phyloP scores from a whole-genome alignment of 2,797 vertebrate species.

The Phalloptychus januarius region DNA sequence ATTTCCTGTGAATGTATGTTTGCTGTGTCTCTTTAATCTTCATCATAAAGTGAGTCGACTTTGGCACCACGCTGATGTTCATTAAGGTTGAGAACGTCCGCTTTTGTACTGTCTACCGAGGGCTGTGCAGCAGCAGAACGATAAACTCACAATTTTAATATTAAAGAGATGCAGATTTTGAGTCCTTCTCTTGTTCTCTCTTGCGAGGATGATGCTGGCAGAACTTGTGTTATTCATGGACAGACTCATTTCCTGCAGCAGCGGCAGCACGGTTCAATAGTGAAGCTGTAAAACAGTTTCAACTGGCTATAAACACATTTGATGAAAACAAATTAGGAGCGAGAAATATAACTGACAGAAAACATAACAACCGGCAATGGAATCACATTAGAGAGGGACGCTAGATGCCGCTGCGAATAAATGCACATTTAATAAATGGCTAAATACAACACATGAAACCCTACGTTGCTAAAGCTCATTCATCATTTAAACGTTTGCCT shows the following conservation, averaged over 20 bases:
- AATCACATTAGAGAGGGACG: conserved; percentile 79
- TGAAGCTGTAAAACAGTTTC: conserved; percentile 82
- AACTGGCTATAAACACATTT: conserved; percentile 84
- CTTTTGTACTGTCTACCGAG: conserved; percentile 42
- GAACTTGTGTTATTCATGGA: conserved; percentile 77
- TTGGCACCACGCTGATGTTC: conserved; percentile 44
- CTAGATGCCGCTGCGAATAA: conserved; percentile 78
- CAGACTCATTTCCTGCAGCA: conserved; percentile 80
- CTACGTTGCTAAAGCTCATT: conserved; percentile 72
- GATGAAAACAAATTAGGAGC: conserved; percentile 85
- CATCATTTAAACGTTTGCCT: conserved; percentile 75
- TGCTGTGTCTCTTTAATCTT: conserved; percentile 65
- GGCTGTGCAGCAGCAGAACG: conserved; percentile 27
- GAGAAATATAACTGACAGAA: conserved; percentile 82
- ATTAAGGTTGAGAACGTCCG: conserved; percentile 44
- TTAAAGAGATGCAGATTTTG: conserved; percentile 52
- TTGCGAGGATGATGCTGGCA: conserved; percentile 63
- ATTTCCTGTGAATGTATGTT: conserved; percentile 52
- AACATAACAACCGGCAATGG: conserved; percentile 81
- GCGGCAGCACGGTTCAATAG: conserved; percentile 75
- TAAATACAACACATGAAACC: conserved; percentile 78
- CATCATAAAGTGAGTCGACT: conserved; percentile 60
- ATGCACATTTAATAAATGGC: conserved; percentile 83
- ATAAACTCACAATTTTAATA: conserved; percentile 48
- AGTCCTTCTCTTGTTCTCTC: conserved; percentile 47